These are phyloP conservation scores for Andrena camellia DNA, from an alignment of 2,888 invertebrate genomes.

Conservation along the genomic window DNA sequence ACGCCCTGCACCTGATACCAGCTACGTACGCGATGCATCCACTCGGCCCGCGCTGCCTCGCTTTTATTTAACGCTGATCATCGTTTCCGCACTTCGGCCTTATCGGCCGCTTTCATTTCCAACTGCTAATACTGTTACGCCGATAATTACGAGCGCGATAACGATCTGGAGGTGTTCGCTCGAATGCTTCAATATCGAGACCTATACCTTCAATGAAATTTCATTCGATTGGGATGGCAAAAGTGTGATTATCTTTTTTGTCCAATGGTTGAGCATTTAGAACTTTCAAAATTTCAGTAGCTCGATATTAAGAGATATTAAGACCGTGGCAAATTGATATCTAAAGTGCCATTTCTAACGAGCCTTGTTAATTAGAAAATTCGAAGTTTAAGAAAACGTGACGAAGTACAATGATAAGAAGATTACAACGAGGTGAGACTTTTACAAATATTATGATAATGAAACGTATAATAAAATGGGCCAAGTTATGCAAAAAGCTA, in stretches of 20 bases:
- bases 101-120: conserved; percentile 33
- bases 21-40: conserved; percentile 39
- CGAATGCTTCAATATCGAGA: conserved; percentile 3
- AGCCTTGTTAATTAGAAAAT: too few species aligned
- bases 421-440: too few species aligned
- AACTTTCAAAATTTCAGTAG: too few species aligned
- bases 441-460: too few species aligned
- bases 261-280: background rate
- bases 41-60: conserved; percentile 1
- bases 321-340: too few species aligned
- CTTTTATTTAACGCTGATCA: conserved; percentile 47
- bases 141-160: conserved; percentile 54
- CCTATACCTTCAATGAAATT: background rate
- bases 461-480: too few species aligned
- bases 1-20: conserved; percentile 71
- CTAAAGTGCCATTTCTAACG: too few species aligned
- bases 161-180: background rate
- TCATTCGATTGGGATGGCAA: background rate
- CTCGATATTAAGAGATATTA: background rate
- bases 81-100: conserved; percentile 54
- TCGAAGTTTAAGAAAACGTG: too few species aligned
- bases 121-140: conserved; percentile 46
- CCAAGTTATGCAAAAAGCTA: too few species aligned
- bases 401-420: too few species aligned
- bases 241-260: background rate